These are phyloP conservation scores for Acanthococcus lagerstroemiae DNA, from an alignment of 2,888 invertebrate genomes.

Conservation along the genomic window DNA sequence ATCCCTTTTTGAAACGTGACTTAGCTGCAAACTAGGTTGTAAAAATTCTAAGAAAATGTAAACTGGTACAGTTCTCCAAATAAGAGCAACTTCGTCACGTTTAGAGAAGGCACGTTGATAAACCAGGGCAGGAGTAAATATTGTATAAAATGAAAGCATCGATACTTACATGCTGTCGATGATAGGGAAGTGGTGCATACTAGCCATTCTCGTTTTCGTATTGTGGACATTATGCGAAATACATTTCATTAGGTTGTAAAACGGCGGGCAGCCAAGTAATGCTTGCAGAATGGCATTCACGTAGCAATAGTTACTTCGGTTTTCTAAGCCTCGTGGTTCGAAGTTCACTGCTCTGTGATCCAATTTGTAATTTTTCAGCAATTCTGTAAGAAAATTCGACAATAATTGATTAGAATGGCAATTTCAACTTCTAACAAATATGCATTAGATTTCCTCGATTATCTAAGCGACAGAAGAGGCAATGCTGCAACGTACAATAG, in stretches of 20 bases:
- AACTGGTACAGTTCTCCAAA: too few relatives aligned
- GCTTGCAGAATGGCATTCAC: conserved; percentile 93
- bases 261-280: conserved; percentile 84
- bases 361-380: conserved; percentile 60
- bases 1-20: too few relatives aligned
- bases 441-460: neutral
- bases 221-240: conserved; percentile 38
- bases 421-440: too few relatives aligned
- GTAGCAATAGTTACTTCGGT: conserved; percentile 92
- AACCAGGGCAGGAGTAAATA: too few relatives aligned
- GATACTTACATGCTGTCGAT: conserved; percentile 81
- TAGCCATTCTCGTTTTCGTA: conserved; percentile 39
- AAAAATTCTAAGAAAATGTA: too few relatives aligned
- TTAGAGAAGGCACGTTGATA: too few relatives aligned
- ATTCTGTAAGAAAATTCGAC: conserved; percentile 57
- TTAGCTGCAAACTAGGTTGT: too few relatives aligned
- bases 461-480: too few relatives aligned
- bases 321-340: conserved; percentile 80
- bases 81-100: too few relatives aligned
- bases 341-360: conserved; percentile 70
- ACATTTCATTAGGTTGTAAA: conserved; percentile 70
- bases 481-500: too few relatives aligned
- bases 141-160: too few relatives aligned
- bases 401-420: neutral
- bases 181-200: conserved; percentile 58